Evolutionary conservation across 2,888 invertebrate species (phyloP), one percentile per base, ranked within the genome.

Genomic region (Ceratothoa steindachneri): DNA sequence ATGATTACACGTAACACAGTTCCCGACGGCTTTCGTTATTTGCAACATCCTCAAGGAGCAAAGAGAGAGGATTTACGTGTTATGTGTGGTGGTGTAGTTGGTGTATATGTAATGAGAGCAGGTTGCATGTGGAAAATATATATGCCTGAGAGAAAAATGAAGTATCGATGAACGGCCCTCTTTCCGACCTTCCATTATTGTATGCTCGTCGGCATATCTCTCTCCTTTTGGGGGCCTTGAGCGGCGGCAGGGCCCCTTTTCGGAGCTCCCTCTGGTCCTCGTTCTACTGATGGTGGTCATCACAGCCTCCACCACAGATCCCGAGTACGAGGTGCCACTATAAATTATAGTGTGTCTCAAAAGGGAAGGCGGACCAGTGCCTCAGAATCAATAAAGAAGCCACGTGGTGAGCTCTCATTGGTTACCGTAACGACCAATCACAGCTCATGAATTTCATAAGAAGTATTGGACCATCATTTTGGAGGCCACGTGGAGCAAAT

Each of bases 291-390:
- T 60, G 60, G 60, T 24, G 60, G 60, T 60, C 60, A 60, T 60
- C 60, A 60, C 24, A 24, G 60, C 12, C 60, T 60, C 60, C 60
- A n/a, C n/a, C n/a, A 24, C 60, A 60, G n/a, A 19, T 60, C 60
- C 60, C 60, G n/a, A 24, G 60, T 60, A 60, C 60, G 60, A 60
- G 60, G 60, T 60, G 60, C 60, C 60, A 60, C 60, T 60, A 60
- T 60, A 60, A 60, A 60, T 60, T 60, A 60, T 60, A 60, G 60
- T 60, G 60, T n/a, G 60, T 24, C 60, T 60, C 60, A 22, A 60
- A 60, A 15, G 60, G 60, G 60, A 60, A 60, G 60, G 60, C 60
- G 60, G 60, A 22, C 60, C 60, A n/a, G 60, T 60, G 60, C 60
- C 27, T 60, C 60, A 24, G 27, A 60, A 60, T 60, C 60, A 60